Base-by-base conservation (phyloP, 2,797 vertebrate genomes). In the Sebastes nivosus region DNA sequence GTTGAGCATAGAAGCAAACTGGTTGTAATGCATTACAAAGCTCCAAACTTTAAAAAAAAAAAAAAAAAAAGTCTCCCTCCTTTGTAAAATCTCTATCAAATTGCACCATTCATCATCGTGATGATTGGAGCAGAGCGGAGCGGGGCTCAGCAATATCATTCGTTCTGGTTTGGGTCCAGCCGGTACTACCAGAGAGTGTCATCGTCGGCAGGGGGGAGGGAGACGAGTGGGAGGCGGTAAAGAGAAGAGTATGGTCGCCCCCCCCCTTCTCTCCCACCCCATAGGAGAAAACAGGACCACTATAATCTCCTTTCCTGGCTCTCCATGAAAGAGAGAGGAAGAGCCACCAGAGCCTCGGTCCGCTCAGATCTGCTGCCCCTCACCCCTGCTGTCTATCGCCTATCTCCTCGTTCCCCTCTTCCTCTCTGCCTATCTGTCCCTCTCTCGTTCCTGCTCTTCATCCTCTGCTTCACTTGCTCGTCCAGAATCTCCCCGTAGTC, bases 261-360 rank as follows among this genome's bases (percentile, higher is more conserved):
- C 83, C 69, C 81, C 80, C 72, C 36, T 20, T 38, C 71, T 18
- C 75, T 8, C 80, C 20, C 27, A 46, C 59, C 46, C 67, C 66
- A 79, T 55, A 86, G 89, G 82, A 86, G 80, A 89, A 86, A 85
- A 84, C 88, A 87, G 84, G 90, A 85, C 89, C 84, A 92, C 92
- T 94, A 90, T 96, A 96, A 96, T 96, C 95, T 96, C 89, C 88
- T 95, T 96, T 96, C 91, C 95, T 96, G 96, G 96, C 95, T 93
- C 93, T 89, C 88, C 88, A 95, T 96, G 93, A 96, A 96, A 96
- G 95, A 85, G 79, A 96, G 95, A 91, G 88, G 87, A 89, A 93
- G 91, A 92, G 88, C 90, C 95, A 93, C 94, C 90, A 94, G 95
- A 95, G 95, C 91, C 86, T 90, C 50, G 64, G 89, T 93, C 93